Conservation (phyloP, 1,140 invertebrate species). For the Tetramorium parvispinum region DNA sequence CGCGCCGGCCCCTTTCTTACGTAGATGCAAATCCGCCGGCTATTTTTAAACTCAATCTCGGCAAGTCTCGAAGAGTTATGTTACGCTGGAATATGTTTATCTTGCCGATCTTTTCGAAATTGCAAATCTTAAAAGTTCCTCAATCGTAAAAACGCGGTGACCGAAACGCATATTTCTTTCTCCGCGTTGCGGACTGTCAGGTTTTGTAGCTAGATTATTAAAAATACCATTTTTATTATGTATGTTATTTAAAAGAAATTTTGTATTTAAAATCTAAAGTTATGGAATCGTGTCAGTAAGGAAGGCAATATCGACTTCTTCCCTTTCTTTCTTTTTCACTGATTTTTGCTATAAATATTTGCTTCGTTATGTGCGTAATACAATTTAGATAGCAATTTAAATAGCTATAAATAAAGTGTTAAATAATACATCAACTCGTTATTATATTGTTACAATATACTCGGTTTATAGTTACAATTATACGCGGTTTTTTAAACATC, state of each 20-base stretch:
- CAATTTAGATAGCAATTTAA: constrained; percentile 36
- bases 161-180: background rate
- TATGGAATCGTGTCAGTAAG: background rate
- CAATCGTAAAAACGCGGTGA: background rate
- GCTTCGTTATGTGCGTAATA: background rate
- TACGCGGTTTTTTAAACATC: background rate
- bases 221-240: background rate
- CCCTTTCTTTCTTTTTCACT: background rate
- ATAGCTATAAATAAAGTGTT: background rate
- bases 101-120: background rate
- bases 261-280: background rate
- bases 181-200: too few species aligned
- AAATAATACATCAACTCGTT: background rate
- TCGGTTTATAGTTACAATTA: too few species aligned
- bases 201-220: background rate
- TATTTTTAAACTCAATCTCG: background rate
- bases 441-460: background rate
- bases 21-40: constrained; percentile 1
- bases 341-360: background rate
- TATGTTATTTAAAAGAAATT: background rate
- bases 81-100: background rate
- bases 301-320: background rate
- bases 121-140: background rate
- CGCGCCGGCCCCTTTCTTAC: background rate
- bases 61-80: background rate